These are phyloP conservation scores for Blomia tropicalis DNA, from an alignment of 2,888 invertebrate genomes.

Conservation along the genomic window DNA sequence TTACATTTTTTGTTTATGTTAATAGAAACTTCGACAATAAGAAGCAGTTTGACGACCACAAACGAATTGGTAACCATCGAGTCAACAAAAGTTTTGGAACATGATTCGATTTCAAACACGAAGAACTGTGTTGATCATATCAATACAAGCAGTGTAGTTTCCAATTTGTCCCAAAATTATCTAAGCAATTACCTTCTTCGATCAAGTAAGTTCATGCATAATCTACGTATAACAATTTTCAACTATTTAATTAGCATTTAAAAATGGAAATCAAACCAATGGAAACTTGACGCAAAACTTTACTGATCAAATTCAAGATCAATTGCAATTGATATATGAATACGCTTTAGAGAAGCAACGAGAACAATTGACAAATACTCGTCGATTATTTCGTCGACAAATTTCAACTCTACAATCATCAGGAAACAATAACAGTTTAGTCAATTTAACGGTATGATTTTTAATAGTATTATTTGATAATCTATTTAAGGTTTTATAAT, in stretches of 20 bases:
- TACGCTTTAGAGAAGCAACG: neutral
- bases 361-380: neutral
- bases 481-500: neutral
- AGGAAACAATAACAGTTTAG: neutral
- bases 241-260: too few relatives aligned
- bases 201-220: neutral
- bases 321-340: neutral
- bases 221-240: neutral
- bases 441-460: neutral
- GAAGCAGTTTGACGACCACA: too few relatives aligned
- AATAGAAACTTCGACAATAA: too few relatives aligned
- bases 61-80: too few relatives aligned
- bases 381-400: neutral
- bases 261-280: neutral
- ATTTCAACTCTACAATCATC: too few relatives aligned
- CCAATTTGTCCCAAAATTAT: too few relatives aligned
- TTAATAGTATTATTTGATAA: neutral
- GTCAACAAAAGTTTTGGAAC: too few relatives aligned
- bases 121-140: too few relatives aligned
- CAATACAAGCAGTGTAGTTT: too few relatives aligned
- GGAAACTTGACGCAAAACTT: neutral
- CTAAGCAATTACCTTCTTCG: neutral
- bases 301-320: neutral
- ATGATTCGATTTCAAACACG: too few relatives aligned
- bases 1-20: too few relatives aligned